Conservation (phyloP, 2,797 vertebrate genomes). For the Esox lucius region DNA sequence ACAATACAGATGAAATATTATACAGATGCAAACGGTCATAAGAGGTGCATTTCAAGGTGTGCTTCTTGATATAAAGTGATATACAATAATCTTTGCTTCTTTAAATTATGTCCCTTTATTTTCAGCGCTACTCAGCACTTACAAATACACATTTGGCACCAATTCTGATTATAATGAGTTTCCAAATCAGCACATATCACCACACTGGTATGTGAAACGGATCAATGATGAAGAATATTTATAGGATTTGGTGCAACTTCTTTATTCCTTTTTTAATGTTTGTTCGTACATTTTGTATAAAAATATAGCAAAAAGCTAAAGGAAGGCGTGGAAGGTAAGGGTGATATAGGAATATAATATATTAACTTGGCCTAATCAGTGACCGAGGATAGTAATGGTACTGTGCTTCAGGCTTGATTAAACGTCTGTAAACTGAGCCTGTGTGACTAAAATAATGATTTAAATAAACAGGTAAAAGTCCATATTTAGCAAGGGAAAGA, state of each 20-base stretch:
- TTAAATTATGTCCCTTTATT: not conserved
- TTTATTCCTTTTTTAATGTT: conserved; percentile 80
- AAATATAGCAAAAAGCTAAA: conserved; percentile 76
- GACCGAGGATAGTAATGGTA: not conserved
- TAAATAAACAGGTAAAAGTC: conserved; percentile 11
- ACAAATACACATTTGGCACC: conserved; percentile 18
- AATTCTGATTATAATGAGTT: conserved; percentile 6
- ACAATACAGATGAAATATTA: conserved; percentile 20
- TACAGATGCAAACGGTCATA: conserved; percentile 16
- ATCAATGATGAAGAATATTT: conserved; percentile 14
- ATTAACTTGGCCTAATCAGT: conserved; percentile 34
- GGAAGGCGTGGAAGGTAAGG: conserved; percentile 53
- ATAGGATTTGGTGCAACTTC: conserved; percentile 77
- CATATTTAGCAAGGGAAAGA: conserved; percentile 24
- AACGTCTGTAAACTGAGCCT: conserved; percentile 16
- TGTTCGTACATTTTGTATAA: conserved; percentile 86
- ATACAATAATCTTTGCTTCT: not conserved
- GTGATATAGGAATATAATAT: conserved; percentile 6
- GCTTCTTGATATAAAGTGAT: conserved; percentile 22
- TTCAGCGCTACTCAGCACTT: not conserved
- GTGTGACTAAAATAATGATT: conserved; percentile 14
- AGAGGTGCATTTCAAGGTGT: conserved; percentile 16
- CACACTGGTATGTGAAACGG: conserved; percentile 11
- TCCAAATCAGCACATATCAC: not conserved
- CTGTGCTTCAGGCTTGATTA: conserved; percentile 5